Percentiles rank a stretch among this genome's conserved stretches.
These are phyloP conservation scores for Xiphophorus maculatus DNA, from an alignment of 2,113 vertebrate genomes.

Conservation along the genomic window DNA sequence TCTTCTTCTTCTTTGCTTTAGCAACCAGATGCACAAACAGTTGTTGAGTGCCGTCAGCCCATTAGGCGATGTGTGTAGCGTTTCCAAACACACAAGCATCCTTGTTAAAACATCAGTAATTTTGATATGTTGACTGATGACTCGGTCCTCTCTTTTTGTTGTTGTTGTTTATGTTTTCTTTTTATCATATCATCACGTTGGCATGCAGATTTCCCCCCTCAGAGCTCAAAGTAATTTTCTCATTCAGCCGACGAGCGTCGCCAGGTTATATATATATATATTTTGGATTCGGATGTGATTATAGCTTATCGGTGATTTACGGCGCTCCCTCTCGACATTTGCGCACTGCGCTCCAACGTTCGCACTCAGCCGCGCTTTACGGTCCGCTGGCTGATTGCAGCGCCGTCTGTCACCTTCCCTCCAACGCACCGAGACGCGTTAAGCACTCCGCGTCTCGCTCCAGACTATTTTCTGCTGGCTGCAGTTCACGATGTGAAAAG, in stretches of 20 bases:
- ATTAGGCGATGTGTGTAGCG: slow-evolving; percentile 47
- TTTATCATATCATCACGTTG: slow-evolving; percentile 30
- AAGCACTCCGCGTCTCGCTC: slow-evolving; percentile 11
- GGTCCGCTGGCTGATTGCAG: slow-evolving; percentile 25
- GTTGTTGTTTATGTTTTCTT: not conserved
- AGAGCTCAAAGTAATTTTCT: slow-evolving; percentile 16
- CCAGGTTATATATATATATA: not conserved
- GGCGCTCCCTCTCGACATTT: slow-evolving; percentile 21
- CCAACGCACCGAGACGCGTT: slow-evolving; percentile 36
- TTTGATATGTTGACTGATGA: slow-evolving; percentile 53
- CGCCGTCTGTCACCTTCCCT: slow-evolving; percentile 40
- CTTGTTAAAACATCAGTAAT: slow-evolving; percentile 53
- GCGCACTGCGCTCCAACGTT: slow-evolving; percentile 18
- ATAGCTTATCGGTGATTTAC: slow-evolving; percentile 28
- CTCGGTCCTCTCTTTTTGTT: not conserved
- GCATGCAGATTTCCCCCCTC: slow-evolving; percentile 13
- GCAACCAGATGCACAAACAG: slow-evolving; percentile 58
- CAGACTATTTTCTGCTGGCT: slow-evolving; percentile 30
- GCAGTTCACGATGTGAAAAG: not conserved
- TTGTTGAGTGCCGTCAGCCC: slow-evolving; percentile 53
- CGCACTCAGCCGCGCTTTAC: slow-evolving; percentile 13
- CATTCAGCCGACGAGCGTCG: slow-evolving; percentile 28
- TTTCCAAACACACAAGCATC: slow-evolving; percentile 31
- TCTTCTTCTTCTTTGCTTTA: slow-evolving; percentile 63
- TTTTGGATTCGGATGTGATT: slow-evolving; percentile 31